Evolutionary conservation across 2,888 invertebrate genomes (phyloP).

Genomic region (Noctua janthe): DNA sequence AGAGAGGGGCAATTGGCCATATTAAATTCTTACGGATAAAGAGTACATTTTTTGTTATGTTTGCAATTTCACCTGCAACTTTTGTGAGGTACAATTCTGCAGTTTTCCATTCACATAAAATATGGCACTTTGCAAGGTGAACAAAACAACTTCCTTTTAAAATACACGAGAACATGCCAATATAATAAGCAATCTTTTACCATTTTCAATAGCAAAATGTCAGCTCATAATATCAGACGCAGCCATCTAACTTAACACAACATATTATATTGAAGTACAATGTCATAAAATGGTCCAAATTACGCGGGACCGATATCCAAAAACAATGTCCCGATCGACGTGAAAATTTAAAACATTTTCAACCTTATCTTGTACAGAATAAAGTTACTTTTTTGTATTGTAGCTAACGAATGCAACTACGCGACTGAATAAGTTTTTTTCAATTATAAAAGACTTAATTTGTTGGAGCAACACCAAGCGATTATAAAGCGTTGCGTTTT

Average conservation of each 20-base stretch:
- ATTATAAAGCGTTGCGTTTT: slow-evolving; percentile 57
- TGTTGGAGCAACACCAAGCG: slow-evolving; percentile 57
- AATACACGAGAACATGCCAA: slow-evolving; percentile 40
- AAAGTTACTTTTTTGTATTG: slow-evolving; percentile 76
- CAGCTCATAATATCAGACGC: slow-evolving; percentile 74
- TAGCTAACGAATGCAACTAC: slow-evolving; percentile 83
- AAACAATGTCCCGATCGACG: slow-evolving; percentile 84
- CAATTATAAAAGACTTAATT: slow-evolving; percentile 87
- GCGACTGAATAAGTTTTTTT: slow-evolving; percentile 87
- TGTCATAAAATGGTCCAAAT: slow-evolving; percentile 88
- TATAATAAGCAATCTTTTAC: slow-evolving; percentile 60
- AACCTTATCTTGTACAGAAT: slow-evolving; percentile 66
- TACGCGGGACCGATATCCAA: slow-evolving; percentile 85
- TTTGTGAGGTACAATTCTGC: background rate
- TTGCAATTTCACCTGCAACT: background rate
- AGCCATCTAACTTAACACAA: slow-evolving; percentile 79
- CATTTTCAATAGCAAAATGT: slow-evolving; percentile 70
- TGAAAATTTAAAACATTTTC: slow-evolving; percentile 67
- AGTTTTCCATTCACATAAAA: background rate
- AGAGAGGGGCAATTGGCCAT: background rate
- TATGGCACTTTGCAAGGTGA: background rate
- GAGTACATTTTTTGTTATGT: rapidly evolving
- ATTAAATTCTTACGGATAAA: too few species aligned
- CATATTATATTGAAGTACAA: slow-evolving; percentile 82
- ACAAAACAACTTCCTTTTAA: slow-evolving; percentile 17